These are phyloP conservation scores for Phenacoccus solenopsis DNA, from an alignment of 1,140 invertebrate species.

Conservation along the genomic window DNA sequence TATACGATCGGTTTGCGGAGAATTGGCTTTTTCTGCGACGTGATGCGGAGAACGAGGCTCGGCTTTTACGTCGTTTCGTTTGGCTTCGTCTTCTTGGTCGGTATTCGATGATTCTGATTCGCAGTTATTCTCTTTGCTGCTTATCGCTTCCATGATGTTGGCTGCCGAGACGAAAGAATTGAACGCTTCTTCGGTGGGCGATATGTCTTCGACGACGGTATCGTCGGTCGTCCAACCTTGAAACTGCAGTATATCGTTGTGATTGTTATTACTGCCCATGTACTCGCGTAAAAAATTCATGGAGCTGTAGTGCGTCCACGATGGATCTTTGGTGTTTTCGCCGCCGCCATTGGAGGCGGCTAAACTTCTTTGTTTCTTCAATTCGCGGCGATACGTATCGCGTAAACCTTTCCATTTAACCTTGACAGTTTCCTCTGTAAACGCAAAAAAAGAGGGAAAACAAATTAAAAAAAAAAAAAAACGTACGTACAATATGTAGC, in stretches of 20 bases:
- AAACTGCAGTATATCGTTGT: not conserved
- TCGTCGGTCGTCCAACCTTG: not conserved
- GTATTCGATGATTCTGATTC: not conserved
- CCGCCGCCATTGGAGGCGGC: not conserved
- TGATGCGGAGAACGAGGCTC: not conserved
- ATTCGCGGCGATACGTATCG: slow-evolving; percentile 1
- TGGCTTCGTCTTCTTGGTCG: not conserved
- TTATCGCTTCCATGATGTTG: not conserved
- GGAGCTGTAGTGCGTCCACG: slow-evolving; percentile 4
- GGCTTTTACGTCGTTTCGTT: not conserved
- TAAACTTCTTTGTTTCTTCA: not conserved
- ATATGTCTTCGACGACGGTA: not conserved
- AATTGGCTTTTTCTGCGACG: no score
- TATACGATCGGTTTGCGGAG: no score
- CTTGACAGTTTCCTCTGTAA: not conserved
- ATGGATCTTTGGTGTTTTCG: not conserved
- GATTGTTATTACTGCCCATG: slow-evolving; percentile 10
- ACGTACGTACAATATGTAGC: no score
- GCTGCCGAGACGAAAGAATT: not conserved
- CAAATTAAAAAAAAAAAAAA: no score
- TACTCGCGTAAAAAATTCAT: slow-evolving; percentile 8
- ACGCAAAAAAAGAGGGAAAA: not conserved
- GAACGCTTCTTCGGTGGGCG: not conserved
- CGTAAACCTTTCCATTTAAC: slow-evolving; percentile 13
- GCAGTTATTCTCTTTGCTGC: not conserved